Base-by-base conservation (phyloP, 2,888 invertebrate genomes). In the Stomorhina lunata region DNA sequence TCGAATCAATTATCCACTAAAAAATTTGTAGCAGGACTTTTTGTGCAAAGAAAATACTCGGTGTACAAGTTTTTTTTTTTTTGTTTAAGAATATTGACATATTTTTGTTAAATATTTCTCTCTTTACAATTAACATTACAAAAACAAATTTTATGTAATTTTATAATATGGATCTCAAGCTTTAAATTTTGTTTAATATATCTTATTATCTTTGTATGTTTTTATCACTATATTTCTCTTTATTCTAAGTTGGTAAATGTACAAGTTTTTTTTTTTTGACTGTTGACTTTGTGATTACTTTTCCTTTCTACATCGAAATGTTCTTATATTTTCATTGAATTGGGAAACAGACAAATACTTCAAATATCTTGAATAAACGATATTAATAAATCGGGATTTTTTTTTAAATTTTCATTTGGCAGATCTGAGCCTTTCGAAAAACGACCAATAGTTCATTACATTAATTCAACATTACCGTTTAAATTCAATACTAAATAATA, bases 111-210 rank as follows among this genome's bases (percentile, higher is more conserved):
- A 27, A n/a, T 53, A 53, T 53, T 53, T 53, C 27, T 53, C 53
- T 53, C 53, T 53, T 27, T 15, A 48, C 12, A 22, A n/a, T 27
- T n/a, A 27, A 27, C 53, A 27, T 27, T 53, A 53, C 32, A 57
- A 57, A 22, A 57, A 57, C 29, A 57, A 57, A 17, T 57, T 57
- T 32, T n/a, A 57, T 57, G 7, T 57, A 57, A 6, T 5, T 20
- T 32, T 57, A 57, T 57, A 57, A 57, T 57, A 57, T 20, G 57
- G 32, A 57, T 57, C 32, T 32, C 57, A 29, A 57, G 22, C 57
- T 57, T 57, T 57, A 57, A 57, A 32, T 57, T 57, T 29, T 32
- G 10, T 12, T 10, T 53, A 53, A 27, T 53, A 53, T 25, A 53
- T n/a, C 27, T 27, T 27, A 53, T 53, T 57, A 32, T 29, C 57